These are phyloP conservation scores for Lycocorax pyrrhopterus DNA, from an alignment of 2,113 vertebrate genomes.

Conservation along the genomic window DNA sequence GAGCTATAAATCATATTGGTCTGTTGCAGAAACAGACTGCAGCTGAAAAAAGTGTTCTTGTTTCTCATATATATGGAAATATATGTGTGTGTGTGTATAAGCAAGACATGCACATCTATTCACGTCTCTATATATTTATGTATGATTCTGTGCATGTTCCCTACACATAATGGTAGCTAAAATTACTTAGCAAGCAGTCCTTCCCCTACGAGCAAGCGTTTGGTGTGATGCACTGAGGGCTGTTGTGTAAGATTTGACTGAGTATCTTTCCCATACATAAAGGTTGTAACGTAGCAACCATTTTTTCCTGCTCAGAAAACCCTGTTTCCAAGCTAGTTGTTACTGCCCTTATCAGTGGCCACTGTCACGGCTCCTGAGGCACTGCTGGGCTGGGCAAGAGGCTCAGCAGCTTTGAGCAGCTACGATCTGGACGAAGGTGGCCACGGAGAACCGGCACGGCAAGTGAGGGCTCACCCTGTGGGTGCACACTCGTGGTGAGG, in stretches of 20 bases:
- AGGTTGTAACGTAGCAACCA: not conserved
- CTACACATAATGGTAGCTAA: not conserved
- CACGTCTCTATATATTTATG: not conserved
- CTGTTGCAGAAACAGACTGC: not conserved
- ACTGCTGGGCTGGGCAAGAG: not conserved
- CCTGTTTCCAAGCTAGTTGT: not conserved
- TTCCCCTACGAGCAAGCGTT: not conserved
- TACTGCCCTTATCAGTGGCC: not conserved
- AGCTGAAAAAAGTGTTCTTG: not conserved
- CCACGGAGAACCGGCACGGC: not conserved
- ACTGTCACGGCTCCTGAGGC: not conserved
- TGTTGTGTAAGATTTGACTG: not conserved
- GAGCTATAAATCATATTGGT: not conserved
- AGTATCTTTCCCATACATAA: not conserved
- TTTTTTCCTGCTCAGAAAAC: not conserved
- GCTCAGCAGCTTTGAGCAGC: not conserved
- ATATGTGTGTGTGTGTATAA: not conserved
- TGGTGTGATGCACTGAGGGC: not conserved
- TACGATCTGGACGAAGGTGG: not conserved
- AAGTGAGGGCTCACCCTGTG: not conserved
- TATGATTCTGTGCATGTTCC: not conserved
- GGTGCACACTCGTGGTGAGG: rapidly evolving
- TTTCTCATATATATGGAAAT: not conserved
- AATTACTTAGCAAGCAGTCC: not conserved
- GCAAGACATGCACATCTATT: not conserved